A percentile compares a stretch with the other conserved stretches of the same genome.
These are phyloP conservation scores for Ophion costatus DNA, from an alignment of 2,888 invertebrate species.

Conservation along the genomic window DNA sequence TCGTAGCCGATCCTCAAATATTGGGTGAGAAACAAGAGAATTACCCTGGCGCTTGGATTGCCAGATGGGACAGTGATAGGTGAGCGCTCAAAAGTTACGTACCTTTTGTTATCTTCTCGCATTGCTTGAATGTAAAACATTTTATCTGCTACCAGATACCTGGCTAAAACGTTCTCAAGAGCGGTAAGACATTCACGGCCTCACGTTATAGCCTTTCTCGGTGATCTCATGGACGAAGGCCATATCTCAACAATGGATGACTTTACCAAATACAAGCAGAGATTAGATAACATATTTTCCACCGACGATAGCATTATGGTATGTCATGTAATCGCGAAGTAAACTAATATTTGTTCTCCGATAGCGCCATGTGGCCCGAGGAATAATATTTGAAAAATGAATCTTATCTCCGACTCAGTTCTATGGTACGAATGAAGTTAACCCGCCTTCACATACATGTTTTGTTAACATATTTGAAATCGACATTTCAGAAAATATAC, in stretches of 20 bases:
- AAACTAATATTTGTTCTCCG: neutral
- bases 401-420: too few species aligned
- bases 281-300: slow-evolving; percentile 89
- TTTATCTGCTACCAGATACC: slow-evolving; percentile 86
- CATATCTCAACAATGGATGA: slow-evolving; percentile 89
- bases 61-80: slow-evolving; percentile 96
- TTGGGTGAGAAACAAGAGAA: slow-evolving; percentile 92
- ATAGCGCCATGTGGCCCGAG: neutral
- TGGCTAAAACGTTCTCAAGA: slow-evolving; percentile 90
- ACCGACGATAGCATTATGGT: slow-evolving; percentile 80
- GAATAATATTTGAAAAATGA: neutral
- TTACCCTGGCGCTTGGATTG: slow-evolving; percentile 88
- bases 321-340: slow-evolving; percentile 25
- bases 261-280: slow-evolving; percentile 89
- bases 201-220: slow-evolving; percentile 94
- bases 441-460: too few species aligned
- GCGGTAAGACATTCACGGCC: slow-evolving; percentile 90
- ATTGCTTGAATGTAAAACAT: neutral
- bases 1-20: slow-evolving; percentile 96
- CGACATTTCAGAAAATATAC: slow-evolving; percentile 88
- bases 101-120: neutral
- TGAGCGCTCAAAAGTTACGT: slow-evolving; percentile 80
- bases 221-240: slow-evolving; percentile 98
- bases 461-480: neutral
- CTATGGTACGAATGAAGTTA: too few species aligned